These are phyloP conservation scores for Rhinogobius similis DNA, from an alignment of 2,113 vertebrate species.

Conservation along the genomic window DNA sequence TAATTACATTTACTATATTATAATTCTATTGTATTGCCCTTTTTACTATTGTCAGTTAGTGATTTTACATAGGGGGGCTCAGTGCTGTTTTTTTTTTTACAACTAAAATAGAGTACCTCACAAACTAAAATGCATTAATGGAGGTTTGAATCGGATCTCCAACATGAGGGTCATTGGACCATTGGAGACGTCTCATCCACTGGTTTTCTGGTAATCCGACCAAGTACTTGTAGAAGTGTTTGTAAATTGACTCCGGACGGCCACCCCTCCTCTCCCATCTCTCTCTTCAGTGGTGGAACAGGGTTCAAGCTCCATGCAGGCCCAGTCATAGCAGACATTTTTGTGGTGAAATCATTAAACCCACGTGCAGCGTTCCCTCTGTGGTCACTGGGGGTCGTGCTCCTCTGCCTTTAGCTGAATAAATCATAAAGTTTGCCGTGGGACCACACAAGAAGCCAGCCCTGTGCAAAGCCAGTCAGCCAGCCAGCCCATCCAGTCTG, in stretches of 20 bases:
- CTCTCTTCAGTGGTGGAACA: slow-evolving; percentile 43
- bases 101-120: too few relatives aligned
- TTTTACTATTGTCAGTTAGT: background rate
- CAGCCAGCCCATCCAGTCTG: slow-evolving; percentile 63
- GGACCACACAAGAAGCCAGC: slow-evolving; percentile 97
- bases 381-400: slow-evolving; percentile 99
- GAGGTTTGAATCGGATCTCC: background rate
- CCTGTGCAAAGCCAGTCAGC: slow-evolving; percentile 57
- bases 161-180: slow-evolving; percentile 22
- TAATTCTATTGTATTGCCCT: background rate
- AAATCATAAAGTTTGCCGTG: slow-evolving; percentile 99
- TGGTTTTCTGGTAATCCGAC: slow-evolving; percentile 48
- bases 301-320: slow-evolving; percentile 82
- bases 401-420: slow-evolving; percentile 99
- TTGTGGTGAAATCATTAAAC: slow-evolving; percentile 99
- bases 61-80: too few relatives aligned
- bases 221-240: slow-evolving; percentile 52
- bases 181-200: slow-evolving; percentile 37
- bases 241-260: slow-evolving; percentile 66
- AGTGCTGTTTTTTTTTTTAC: too few relatives aligned
- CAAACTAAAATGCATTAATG: background rate
- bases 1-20: background rate
- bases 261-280: slow-evolving; percentile 70
- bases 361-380: slow-evolving; percentile 99
- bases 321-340: slow-evolving; percentile 99